These are phyloP conservation scores for Myodes glareolus DNA, from an alignment of 2,113 vertebrate species.

Conservation along the genomic window DNA sequence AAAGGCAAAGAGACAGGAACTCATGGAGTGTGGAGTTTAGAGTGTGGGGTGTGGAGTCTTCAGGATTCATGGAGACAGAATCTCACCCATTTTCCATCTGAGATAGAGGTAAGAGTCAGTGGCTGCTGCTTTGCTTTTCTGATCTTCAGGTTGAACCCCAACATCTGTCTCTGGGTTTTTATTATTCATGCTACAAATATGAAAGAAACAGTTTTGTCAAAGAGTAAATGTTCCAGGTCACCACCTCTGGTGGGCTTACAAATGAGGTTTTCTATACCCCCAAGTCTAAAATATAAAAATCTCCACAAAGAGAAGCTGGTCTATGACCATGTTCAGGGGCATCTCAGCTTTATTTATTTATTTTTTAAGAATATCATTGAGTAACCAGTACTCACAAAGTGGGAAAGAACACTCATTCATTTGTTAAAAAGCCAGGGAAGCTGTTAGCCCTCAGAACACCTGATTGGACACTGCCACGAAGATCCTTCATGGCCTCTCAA, in stretches of 20 bases:
- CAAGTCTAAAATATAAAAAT: conserved; percentile 12
- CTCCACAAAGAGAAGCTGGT: not conserved
- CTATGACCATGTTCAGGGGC: not conserved
- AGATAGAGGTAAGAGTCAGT: no score
- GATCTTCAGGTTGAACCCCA: no score
- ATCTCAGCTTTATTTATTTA: not conserved
- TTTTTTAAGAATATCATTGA: not conserved
- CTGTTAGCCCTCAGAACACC: not conserved
- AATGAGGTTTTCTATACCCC: not conserved
- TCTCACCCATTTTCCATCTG: no score
- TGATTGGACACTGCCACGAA: not conserved
- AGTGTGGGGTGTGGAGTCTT: no score
- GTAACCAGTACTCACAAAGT: conserved; percentile 34
- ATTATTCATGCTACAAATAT: no score
- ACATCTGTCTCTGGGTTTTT: no score
- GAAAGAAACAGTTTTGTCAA: conserved; percentile 26
- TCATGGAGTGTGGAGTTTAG: no score
- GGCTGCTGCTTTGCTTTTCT: no score
- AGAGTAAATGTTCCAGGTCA: conserved; percentile 1
- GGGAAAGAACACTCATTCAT: not conserved
- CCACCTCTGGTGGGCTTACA: not conserved
- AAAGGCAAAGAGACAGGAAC: no score
- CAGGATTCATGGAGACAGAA: no score
- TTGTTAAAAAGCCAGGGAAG: conserved; percentile 19
- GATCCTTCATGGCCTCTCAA: not conserved